A percentile compares a stretch with the other conserved stretches of the same genome.
Conservation (phyloP, 2,113 vertebrate genomes). For the Aegotheles bennettii region DNA sequence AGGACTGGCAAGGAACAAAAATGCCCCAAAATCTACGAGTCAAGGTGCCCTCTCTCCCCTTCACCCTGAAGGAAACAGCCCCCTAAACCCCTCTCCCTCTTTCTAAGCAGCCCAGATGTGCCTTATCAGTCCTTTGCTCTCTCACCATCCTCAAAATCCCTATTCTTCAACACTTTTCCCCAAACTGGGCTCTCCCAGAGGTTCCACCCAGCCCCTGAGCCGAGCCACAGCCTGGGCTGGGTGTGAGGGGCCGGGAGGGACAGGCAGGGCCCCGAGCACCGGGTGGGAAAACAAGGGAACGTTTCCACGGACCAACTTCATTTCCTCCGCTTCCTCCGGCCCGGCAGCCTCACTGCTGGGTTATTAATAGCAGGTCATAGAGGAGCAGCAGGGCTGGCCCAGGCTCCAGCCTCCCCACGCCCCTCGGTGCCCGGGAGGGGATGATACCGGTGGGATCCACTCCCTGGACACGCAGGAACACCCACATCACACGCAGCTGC, state of each 20-base stretch:
- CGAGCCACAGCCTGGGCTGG: not conserved
- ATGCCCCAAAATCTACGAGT: not conserved
- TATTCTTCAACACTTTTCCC: fast-evolving
- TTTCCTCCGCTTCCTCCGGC: conserved; percentile 28
- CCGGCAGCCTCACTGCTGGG: not conserved
- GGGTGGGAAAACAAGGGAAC: conserved; percentile 36
- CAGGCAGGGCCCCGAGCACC: not conserved
- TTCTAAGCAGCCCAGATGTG: not conserved
- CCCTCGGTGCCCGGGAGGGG: not conserved
- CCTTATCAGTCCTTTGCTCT: not conserved
- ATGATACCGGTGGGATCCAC: not conserved
- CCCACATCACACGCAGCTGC: fast-evolving
- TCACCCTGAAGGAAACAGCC: not conserved
- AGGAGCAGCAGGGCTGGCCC: not conserved
- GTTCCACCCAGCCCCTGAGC: not conserved
- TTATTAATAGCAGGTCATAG: not conserved
- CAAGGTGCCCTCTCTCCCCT: not conserved
- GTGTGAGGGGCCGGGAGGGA: not conserved
- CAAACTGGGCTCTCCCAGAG: not conserved
- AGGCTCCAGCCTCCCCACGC: not conserved
- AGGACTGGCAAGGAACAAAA: fast-evolving
- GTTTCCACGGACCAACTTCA: conserved; percentile 49
- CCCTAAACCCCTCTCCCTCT: not conserved
- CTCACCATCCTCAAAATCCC: not conserved
- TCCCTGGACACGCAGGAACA: fast-evolving